Percentiles rank a stretch among this genome's conserved stretches.
Conservation (phyloP, 1,140 invertebrate species). For the Drosophila cardini region DNA sequence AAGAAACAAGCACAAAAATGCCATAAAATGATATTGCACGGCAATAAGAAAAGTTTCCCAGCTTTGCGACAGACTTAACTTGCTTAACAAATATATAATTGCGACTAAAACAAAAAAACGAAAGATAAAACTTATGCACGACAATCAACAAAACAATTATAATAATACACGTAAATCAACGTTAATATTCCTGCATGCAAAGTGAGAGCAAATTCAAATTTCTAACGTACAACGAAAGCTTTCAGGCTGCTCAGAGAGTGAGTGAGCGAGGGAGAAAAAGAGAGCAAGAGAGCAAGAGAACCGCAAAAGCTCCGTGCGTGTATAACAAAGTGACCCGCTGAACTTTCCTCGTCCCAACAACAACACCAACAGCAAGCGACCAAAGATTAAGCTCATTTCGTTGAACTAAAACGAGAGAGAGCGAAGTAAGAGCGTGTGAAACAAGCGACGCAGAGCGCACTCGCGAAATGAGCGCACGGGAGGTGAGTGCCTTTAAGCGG, state of each 20-base stretch:
- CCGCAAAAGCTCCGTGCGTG: neutral
- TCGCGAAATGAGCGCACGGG: constrained; percentile 55
- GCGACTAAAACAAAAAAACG: neutral
- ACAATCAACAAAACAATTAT: neutral
- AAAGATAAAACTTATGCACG: neutral
- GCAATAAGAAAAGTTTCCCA: neutral
- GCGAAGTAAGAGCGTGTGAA: constrained; percentile 3
- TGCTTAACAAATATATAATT: neutral
- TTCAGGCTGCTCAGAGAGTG: neutral
- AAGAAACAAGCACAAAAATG: constrained; percentile 1
- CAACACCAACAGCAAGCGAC: neutral
- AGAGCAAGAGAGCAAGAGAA: neutral
- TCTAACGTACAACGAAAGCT: constrained; percentile 26
- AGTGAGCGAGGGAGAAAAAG: too few species aligned
- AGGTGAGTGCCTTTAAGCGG: constrained; percentile 46
- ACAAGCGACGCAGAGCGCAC: constrained; percentile 35
- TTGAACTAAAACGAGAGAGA: neutral
- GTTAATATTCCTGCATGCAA: neutral
- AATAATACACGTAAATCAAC: neutral
- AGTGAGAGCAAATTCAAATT: constrained; percentile 13
- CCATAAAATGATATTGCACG: neutral
- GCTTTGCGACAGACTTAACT: neutral
- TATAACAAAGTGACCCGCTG: neutral
- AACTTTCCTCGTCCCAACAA: neutral
- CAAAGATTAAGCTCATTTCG: neutral